Percentiles rank a stretch among this genome's conserved stretches.
These are phyloP conservation scores for Laticauda laticaudata DNA, from an alignment of 2,113 vertebrate species.

Conservation along the genomic window DNA sequence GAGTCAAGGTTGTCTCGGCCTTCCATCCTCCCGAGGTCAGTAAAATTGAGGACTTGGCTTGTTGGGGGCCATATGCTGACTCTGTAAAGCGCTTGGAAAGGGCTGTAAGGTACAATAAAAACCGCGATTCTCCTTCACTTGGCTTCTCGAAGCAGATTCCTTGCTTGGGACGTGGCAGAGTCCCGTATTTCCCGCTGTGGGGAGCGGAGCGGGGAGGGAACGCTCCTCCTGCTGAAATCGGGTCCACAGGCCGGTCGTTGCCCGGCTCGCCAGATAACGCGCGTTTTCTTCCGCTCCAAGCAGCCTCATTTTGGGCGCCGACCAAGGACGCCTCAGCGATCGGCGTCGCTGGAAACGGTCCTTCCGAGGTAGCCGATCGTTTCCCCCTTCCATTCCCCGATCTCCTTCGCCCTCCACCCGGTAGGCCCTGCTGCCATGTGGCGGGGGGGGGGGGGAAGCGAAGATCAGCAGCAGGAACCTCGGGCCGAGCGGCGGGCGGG, in stretches of 20 bases:
- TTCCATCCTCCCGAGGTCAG: too few species aligned
- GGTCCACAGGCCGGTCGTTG: background rate
- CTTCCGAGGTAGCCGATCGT: background rate
- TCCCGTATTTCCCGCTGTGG: background rate
- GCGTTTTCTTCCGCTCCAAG: background rate
- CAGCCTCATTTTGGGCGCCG: background rate
- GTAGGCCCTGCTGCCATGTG: constrained; percentile 11
- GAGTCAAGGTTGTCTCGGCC: too few species aligned
- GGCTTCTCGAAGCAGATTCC: background rate
- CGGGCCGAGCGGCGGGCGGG: background rate
- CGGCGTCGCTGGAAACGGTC: background rate
- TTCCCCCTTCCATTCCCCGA: background rate
- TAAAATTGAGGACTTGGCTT: too few species aligned
- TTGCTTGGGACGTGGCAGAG: background rate
- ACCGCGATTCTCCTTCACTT: background rate
- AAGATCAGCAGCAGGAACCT: background rate
- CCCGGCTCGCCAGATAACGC: background rate
- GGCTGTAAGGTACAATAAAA: background rate
- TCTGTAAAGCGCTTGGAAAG: too few species aligned
- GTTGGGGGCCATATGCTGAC: too few species aligned
- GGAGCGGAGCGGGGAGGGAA: background rate
- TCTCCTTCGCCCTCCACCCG: background rate
- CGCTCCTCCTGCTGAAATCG: background rate
- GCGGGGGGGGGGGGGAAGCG: background rate
- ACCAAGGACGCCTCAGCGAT: background rate